A percentile compares a stretch with the other conserved stretches of the same genome.
Evolutionary conservation across 2,113 vertebrate genomes (phyloP).

Genomic region (Solea senegalensis): DNA sequence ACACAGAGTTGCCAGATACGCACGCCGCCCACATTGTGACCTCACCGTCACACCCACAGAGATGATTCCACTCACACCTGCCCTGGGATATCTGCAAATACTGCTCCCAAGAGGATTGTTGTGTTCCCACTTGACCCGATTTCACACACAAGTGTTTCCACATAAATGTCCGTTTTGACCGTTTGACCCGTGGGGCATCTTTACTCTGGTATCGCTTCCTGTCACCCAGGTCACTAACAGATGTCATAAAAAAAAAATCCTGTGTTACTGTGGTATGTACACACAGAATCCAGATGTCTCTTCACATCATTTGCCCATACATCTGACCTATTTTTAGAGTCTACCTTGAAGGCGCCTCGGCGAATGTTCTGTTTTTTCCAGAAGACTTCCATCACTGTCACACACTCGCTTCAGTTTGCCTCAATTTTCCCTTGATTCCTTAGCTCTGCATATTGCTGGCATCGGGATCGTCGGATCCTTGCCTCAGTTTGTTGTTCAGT

Average conservation of each 20-base stretch:
- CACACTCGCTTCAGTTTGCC: background rate
- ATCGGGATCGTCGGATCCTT: background rate
- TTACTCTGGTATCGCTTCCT: slow-evolving; percentile 31
- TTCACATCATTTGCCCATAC: slow-evolving; percentile 18
- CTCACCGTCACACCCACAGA: slow-evolving; percentile 42
- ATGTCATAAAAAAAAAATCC: slow-evolving; percentile 36
- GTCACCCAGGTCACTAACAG: slow-evolving; percentile 26
- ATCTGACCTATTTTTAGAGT: slow-evolving; percentile 46
- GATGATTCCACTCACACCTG: slow-evolving; percentile 56
- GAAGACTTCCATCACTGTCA: slow-evolving; percentile 50
- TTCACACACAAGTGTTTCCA: slow-evolving; percentile 59
- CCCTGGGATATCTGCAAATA: slow-evolving; percentile 38
- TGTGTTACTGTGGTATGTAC: slow-evolving; percentile 7
- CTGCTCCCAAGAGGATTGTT: slow-evolving; percentile 34
- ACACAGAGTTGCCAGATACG: slow-evolving; percentile 35
- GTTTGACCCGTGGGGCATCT: slow-evolving; percentile 23
- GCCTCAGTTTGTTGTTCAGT: background rate
- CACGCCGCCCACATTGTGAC: slow-evolving; percentile 52
- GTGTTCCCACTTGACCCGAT: slow-evolving; percentile 22
- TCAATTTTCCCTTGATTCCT: slow-evolving; percentile 5
- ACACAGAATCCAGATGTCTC: slow-evolving; percentile 51
- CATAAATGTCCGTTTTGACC: slow-evolving; percentile 10
- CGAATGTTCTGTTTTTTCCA: slow-evolving; percentile 7
- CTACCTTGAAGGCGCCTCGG: slow-evolving; percentile 29
- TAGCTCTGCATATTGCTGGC: slow-evolving; percentile 5